Conservation (phyloP, 2,888 invertebrate genomes). For the Callosobruchus maculatus region DNA sequence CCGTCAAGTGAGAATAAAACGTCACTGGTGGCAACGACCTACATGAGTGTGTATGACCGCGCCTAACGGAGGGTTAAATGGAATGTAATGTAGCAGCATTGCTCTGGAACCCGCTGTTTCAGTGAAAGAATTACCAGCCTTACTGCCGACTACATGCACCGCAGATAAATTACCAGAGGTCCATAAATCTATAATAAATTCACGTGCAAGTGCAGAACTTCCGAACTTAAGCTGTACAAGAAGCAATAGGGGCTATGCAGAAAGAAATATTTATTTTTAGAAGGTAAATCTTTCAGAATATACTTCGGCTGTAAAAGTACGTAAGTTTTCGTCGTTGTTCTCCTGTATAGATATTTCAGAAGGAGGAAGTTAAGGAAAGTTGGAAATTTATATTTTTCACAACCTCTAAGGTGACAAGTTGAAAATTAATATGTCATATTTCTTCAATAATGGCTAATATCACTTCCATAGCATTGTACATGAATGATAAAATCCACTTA, state of each 20-base stretch:
- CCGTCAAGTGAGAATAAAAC: too few species aligned
- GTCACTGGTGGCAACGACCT: too few species aligned
- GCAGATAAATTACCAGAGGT: not conserved
- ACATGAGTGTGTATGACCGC: too few species aligned
- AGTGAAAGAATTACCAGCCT: not conserved
- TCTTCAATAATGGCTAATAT: not conserved
- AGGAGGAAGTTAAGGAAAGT: not conserved
- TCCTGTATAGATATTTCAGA: not conserved
- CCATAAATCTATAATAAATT: slow-evolving; percentile 14
- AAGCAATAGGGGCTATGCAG: slow-evolving; percentile 13
- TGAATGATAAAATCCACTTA: too few species aligned
- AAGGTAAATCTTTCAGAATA: slow-evolving; percentile 25
- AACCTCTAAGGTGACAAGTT: not conserved
- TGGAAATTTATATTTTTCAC: not conserved
- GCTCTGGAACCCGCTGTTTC: not conserved
- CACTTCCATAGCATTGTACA: not conserved
- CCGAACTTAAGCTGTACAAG: slow-evolving; percentile 16
- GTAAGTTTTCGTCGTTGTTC: slow-evolving; percentile 21
- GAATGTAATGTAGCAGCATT: too few species aligned
- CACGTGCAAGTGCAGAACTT: slow-evolving; percentile 12
- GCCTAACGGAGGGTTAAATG: too few species aligned
- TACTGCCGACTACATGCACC: not conserved
- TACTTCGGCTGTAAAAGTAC: slow-evolving; percentile 24
- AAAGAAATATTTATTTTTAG: slow-evolving; percentile 22
- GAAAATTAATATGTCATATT: not conserved